Evolutionary conservation across 2,888 invertebrate species (phyloP).

Genomic region (Rosalia funebris): DNA sequence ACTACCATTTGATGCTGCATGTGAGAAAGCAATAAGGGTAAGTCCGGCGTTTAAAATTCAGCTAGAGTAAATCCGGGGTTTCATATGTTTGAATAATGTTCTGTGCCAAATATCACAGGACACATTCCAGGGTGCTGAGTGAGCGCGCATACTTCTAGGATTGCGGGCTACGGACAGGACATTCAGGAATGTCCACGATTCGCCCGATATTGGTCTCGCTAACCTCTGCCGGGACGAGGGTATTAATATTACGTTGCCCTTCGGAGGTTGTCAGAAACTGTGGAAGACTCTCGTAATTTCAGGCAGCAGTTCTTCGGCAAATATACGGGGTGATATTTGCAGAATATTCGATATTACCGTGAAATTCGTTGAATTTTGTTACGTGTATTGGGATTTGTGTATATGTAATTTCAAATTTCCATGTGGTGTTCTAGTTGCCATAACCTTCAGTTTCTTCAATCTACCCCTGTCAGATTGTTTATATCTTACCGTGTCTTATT

Average conservation of each 20-base stretch:
- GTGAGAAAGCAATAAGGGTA: conserved; percentile 40
- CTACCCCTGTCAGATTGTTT: too few relatives aligned
- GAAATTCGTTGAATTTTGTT: too few relatives aligned
- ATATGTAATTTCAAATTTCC: too few relatives aligned
- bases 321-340: conserved; percentile 5
- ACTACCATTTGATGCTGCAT: too few relatives aligned
- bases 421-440: too few relatives aligned
- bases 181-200: conserved; percentile 52
- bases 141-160: conserved; percentile 57
- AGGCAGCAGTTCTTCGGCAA: neutral
- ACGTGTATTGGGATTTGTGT: too few relatives aligned
- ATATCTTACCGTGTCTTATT: too few relatives aligned
- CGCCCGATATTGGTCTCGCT: conserved; percentile 43
- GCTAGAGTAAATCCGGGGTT: conserved; percentile 47
- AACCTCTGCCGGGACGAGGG: conserved; percentile 38
- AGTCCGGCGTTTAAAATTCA: conserved; percentile 43
- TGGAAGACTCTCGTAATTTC: conserved; percentile 10
- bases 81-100: conserved; percentile 53
- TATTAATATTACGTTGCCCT: conserved; percentile 36
- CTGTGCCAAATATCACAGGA: conserved; percentile 55
- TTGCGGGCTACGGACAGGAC: conserved; percentile 58
- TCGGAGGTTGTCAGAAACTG: conserved; percentile 22
- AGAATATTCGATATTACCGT: too few relatives aligned
- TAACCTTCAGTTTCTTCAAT: too few relatives aligned
- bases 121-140: conserved; percentile 53